Percentiles rank a stretch among this genome's conserved stretches.
phyloP scores from a whole-genome alignment of 2,113 vertebrate species.

The Pomatostomus ruficeps region DNA sequence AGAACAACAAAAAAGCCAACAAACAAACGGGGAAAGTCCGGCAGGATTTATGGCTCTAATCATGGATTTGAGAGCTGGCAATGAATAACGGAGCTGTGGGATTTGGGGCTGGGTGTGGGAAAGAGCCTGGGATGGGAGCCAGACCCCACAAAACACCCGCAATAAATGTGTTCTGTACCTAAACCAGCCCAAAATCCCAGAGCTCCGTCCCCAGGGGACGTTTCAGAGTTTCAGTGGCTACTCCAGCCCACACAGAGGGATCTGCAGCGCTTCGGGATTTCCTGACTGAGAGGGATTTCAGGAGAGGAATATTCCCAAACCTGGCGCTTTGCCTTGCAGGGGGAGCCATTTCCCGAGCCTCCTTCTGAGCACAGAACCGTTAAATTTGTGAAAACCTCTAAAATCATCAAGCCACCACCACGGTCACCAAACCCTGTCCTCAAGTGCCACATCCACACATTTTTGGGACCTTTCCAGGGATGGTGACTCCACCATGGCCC shows the following conservation, averaged over 20 bases:
- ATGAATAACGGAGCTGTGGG: not conserved
- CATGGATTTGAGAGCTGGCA: not conserved
- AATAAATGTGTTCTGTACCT: not conserved
- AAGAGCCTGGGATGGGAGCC: too few relatives aligned
- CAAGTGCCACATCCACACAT: not conserved
- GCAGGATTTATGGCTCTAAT: not conserved
- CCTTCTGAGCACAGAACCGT: not conserved
- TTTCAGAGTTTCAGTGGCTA: not conserved
- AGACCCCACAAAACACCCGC: rapidly evolving
- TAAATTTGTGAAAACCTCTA: not conserved
- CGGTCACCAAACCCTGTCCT: not conserved
- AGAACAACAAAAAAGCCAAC: not conserved
- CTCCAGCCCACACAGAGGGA: not conserved
- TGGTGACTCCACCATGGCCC: not conserved
- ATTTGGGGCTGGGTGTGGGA: not conserved
- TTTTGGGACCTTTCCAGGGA: not conserved
- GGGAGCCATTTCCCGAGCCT: not conserved
- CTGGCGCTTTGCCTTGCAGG: not conserved
- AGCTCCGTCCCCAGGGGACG: not conserved
- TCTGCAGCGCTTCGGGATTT: not conserved
- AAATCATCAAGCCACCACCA: not conserved
- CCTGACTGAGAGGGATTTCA: not conserved
- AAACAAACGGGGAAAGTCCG: not conserved
- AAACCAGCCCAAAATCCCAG: not conserved
- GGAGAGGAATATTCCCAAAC: not conserved